These are phyloP conservation scores for Eupeodes corollae DNA, from an alignment of 1,140 invertebrate genomes.

Conservation along the genomic window DNA sequence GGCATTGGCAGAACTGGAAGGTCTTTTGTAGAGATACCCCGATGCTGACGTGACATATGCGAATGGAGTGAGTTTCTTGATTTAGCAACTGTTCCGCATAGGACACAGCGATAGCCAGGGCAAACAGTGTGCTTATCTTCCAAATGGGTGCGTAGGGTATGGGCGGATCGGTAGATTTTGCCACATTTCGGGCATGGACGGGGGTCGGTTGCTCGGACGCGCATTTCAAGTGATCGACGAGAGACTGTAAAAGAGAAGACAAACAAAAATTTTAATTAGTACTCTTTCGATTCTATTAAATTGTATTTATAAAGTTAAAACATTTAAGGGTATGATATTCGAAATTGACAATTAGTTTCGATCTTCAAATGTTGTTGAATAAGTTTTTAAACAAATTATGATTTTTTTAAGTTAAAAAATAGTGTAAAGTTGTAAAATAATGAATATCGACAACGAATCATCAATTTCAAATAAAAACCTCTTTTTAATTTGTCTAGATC, in stretches of 20 bases:
- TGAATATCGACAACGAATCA: too few relatives aligned
- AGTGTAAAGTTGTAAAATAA: too few relatives aligned
- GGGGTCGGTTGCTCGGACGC: constrained; percentile 80
- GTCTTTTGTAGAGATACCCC: constrained; percentile 85
- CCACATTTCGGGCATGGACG: constrained; percentile 84
- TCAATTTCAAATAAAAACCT: too few relatives aligned
- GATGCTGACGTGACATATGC: constrained; percentile 84
- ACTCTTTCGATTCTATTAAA: too few relatives aligned
- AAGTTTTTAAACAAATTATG: too few relatives aligned
- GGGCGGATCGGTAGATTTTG: constrained; percentile 83
- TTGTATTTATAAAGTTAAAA: not conserved
- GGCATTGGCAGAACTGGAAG: constrained; percentile 83
- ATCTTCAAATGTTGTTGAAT: too few relatives aligned
- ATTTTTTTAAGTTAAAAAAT: too few relatives aligned
- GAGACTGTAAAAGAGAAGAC: constrained; percentile 44
- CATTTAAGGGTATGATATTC: not conserved
- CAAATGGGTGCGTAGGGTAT: constrained; percentile 77
- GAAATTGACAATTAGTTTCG: too few relatives aligned
- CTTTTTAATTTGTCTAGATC: too few relatives aligned
- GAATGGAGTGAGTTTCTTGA: constrained; percentile 81
- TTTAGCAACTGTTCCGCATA: constrained; percentile 85
- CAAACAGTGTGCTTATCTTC: constrained; percentile 89
- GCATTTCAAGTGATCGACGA: constrained; percentile 65
- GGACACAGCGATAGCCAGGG: constrained; percentile 78
- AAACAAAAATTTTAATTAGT: not conserved